Evolutionary conservation across 2,888 invertebrate species (phyloP).

Genomic region (Caradrina kadenii): DNA sequence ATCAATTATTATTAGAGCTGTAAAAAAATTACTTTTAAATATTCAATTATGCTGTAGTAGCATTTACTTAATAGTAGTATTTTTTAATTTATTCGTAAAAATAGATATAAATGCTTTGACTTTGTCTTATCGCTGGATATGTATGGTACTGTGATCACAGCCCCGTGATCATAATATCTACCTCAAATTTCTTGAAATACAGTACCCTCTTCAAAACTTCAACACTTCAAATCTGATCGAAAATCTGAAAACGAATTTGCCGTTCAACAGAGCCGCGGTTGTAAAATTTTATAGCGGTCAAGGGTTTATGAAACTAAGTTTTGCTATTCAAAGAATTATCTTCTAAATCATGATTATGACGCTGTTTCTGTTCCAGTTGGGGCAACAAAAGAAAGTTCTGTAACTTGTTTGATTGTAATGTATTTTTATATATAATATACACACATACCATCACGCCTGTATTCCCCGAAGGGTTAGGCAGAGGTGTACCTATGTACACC

Average conservation of each 20-base stretch:
- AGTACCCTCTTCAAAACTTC: slow-evolving; percentile 30
- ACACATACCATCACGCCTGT: too few species aligned
- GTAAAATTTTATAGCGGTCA: slow-evolving; percentile 49
- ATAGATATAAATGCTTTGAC: too few species aligned
- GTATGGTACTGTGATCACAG: too few species aligned
- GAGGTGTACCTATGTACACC: too few species aligned
- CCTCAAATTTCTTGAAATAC: slow-evolving; percentile 1
- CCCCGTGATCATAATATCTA: background rate
- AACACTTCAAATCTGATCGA: slow-evolving; percentile 41
- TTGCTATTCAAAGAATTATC: slow-evolving; percentile 40
- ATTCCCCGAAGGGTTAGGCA: too few species aligned
- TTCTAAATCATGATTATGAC: background rate
- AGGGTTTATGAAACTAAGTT: slow-evolving; percentile 29
- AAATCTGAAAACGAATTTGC: slow-evolving; percentile 16
- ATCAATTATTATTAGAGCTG: too few species aligned
- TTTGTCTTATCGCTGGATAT: too few species aligned
- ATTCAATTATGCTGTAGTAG: too few species aligned
- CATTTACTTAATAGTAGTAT: too few species aligned
- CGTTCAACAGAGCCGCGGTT: slow-evolving; percentile 11
- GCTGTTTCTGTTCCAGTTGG: background rate
- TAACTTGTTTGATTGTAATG: background rate
- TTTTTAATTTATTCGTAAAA: too few species aligned
- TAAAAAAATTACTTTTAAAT: too few species aligned
- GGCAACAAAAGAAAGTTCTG: background rate
- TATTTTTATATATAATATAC: background rate